Evolutionary conservation across 2,797 vertebrate genomes (phyloP), one percentile per base, ranked within the genome.

Genomic region (Anableps anableps): DNA sequence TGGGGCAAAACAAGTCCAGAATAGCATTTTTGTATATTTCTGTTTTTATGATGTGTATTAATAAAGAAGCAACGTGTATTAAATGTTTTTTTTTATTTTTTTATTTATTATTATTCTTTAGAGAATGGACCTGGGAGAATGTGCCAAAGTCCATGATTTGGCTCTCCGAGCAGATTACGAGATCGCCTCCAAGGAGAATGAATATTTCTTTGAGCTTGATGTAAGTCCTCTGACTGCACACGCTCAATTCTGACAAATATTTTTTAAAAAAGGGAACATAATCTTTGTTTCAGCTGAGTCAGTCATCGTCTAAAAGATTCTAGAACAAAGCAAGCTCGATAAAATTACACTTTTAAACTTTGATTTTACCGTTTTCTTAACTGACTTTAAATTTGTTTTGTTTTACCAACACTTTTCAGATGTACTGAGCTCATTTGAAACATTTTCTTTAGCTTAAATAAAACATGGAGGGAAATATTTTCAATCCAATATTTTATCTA

Each of bases 71-170:
- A 9, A 29, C 4, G 45, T 14, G 0, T 45, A n/a, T 41, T 3
- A 16, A 34, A n/a, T 34, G 58, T 34, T 34, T 19, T 58, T 14
- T 36, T 36, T 1, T 4, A 29, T 23, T 58, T 9, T 58, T 26
- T 16, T 60, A 6, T 75, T 19, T 16, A n/a, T 38, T n/a, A 14
- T 62, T n/a, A n/a, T n/a, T 50, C n/a, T 47, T 31, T 47, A 99
- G 99, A 97, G 99, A 91, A 99, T 99, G 99, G 99, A 99, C 93
- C 96, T 99, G 89, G 99, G 99, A 88, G 99, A 99, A 91, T 99
- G 99, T 89, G 92, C 97, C 85, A 99, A 99, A 93, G 98, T 99
- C 68, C 99, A 99, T 68, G 99, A 99, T 93, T 93, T 99, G 92
- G 99, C 99, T 29, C 95, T 99, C 83, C 96, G 99, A 94, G 99